Conservation (phyloP, 2,888 invertebrate genomes). For the Eurytoma californica region DNA sequence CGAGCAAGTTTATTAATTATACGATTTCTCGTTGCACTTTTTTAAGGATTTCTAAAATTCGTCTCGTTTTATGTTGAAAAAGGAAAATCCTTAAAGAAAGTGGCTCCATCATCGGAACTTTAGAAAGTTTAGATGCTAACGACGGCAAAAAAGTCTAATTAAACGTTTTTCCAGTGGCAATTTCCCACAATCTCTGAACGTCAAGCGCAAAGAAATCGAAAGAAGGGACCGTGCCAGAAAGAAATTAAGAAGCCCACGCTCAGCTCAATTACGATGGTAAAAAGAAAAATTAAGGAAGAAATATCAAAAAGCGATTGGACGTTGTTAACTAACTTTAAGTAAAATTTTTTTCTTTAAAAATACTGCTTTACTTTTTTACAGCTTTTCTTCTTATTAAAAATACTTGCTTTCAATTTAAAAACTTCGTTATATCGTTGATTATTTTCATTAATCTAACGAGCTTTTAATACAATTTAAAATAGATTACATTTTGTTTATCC, state of each 20-base stretch:
- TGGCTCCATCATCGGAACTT: conserved; percentile 19
- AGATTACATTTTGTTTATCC: no score
- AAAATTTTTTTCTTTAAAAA: no score
- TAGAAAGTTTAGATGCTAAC: conserved; percentile 26
- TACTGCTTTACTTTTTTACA: no score
- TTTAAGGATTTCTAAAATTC: neutral
- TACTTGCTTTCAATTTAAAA: no score
- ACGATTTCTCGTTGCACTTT: no score
- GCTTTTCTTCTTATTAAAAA: no score
- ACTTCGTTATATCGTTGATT: no score
- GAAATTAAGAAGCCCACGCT: conserved; percentile 41
- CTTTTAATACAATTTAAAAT: no score
- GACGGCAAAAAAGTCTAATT: conserved; percentile 28
- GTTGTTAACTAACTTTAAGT: neutral
- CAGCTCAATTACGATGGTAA: conserved; percentile 22
- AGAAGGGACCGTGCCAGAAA: conserved; percentile 1
- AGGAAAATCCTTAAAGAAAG: neutral
- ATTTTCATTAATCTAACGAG: no score
- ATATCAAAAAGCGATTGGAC: neutral
- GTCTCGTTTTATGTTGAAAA: neutral
- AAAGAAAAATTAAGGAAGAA: conserved; percentile 12
- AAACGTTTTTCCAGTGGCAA: conserved; percentile 29
- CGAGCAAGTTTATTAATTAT: no score
- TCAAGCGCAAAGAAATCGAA: conserved; percentile 27
- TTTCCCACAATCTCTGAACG: conserved; percentile 7